Base-by-base conservation (phyloP, 2,797 vertebrate genomes). In the Tolypeutes matacus region DNA sequence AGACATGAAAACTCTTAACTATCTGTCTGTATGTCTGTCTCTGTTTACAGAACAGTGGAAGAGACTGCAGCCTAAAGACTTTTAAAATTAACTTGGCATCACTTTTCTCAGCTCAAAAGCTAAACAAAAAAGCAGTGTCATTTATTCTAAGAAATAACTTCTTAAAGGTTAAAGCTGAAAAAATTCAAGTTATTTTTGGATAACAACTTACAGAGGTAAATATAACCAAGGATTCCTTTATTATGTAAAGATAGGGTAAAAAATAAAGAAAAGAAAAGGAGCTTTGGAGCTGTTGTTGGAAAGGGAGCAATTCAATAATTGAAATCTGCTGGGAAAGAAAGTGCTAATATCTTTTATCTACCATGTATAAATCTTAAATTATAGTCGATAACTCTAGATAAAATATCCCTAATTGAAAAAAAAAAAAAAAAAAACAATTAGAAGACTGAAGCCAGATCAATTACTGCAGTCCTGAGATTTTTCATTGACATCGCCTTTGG, bases 21-120 rank as follows among this genome's bases (percentile, higher is more conserved):
- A 36, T 97, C 96, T 97, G 92, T 97, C 92, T 97, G 95, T 97
- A n/a, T 93, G 87, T 95, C 95, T 98, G 96, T 95, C 93, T 96
- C 96, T 98, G 96, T 97, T 96, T 97, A 83, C 87, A 97, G 96
- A 98, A 97, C 95, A 97, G 97, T 97, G 96, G 94, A 98, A 97
- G 93, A 96, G 88, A 97, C 97, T 96, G 92, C 93, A 97, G 65
- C 82, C 95, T 95, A 97, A 97, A 97, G 98, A 97, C 97, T 97
- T 98, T 97, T 93, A 96, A 91, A 96, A 98, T 98, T 96, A 97
- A 96, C 93, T 97, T 97, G 96, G 85, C 85, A 93, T 98, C 96
- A 94, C 96, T 98, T 97, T 94, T 96, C 93, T 95, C 95, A 98
- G 97, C 95, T 97, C 84, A 93, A 73, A 86, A 91, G 91, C 96